Conservation (phyloP, 2,113 vertebrate genomes). For the Brachypodius melanocephalos region DNA sequence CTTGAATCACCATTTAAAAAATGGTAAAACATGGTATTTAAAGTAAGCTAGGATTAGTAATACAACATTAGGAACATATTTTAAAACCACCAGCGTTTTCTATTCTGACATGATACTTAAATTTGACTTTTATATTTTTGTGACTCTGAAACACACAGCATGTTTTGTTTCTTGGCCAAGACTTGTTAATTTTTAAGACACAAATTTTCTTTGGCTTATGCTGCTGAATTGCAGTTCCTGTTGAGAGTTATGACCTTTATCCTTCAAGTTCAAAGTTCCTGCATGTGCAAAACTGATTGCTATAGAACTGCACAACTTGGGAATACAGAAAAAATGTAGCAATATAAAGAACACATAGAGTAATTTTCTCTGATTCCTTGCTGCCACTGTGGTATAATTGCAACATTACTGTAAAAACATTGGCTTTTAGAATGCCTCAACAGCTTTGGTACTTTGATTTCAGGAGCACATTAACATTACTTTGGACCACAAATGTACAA, state of each 20-base stretch:
- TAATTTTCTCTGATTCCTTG: background rate
- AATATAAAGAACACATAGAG: background rate
- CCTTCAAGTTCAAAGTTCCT: background rate
- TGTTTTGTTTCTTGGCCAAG: background rate
- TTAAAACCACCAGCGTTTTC: background rate
- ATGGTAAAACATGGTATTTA: background rate
- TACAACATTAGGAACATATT: background rate
- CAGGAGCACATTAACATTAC: slow-evolving; percentile 90
- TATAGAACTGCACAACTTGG: background rate
- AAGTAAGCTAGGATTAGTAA: background rate
- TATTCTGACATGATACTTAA: background rate
- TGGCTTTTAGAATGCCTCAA: background rate
- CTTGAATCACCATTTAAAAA: background rate
- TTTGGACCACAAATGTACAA: slow-evolving; percentile 93
- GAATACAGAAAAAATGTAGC: background rate
- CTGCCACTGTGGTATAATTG: background rate
- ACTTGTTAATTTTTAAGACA: background rate
- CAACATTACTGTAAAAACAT: background rate
- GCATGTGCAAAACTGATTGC: background rate
- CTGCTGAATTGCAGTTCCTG: background rate
- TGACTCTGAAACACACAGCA: background rate
- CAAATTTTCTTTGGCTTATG: background rate
- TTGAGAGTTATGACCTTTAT: background rate
- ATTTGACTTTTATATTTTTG: background rate
- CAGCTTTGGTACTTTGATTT: slow-evolving; percentile 39